Evolutionary conservation across 2,888 invertebrate genomes (phyloP).

Genomic region (Romanomermis culicivorax): DNA sequence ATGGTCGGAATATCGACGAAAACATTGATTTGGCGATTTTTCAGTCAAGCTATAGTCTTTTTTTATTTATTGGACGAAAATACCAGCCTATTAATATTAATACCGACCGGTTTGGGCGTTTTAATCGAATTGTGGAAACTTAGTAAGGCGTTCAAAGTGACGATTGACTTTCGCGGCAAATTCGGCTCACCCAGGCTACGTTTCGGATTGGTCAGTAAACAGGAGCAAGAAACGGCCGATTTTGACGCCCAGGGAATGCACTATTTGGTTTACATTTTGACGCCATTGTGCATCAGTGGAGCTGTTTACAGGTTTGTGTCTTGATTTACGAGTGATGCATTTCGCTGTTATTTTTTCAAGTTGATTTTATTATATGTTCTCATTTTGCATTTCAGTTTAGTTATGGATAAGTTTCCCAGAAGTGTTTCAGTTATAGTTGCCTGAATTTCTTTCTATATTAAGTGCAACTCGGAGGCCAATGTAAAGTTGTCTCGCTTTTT

Average conservation of each 20-base stretch:
- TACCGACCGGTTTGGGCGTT: constrained; percentile 63
- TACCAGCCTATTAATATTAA: constrained; percentile 62
- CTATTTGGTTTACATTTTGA: constrained; percentile 65
- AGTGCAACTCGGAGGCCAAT: too few relatives aligned
- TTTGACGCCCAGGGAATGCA: constrained; percentile 77
- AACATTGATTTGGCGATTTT: constrained; percentile 65
- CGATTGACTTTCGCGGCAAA: constrained; percentile 20
- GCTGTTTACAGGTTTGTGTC: constrained; percentile 46
- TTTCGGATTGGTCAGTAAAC: constrained; percentile 35
- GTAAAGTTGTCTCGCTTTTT: too few relatives aligned
- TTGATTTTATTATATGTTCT: too few relatives aligned
- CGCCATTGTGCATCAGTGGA: constrained; percentile 64
- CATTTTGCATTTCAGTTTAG: too few relatives aligned
- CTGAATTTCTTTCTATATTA: too few relatives aligned
- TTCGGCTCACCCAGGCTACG: constrained; percentile 17
- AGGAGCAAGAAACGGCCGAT: constrained; percentile 56
- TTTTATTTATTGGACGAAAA: constrained; percentile 74
- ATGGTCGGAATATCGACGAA: constrained; percentile 67
- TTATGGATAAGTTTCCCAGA: too few relatives aligned
- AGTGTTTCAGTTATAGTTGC: too few relatives aligned
- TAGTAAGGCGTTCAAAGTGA: constrained; percentile 64
- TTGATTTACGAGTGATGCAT: constrained; percentile 4
- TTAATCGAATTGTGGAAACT: constrained; percentile 69
- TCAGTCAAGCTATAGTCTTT: constrained; percentile 73
- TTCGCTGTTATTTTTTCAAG: too few relatives aligned